Conservation (phyloP, 2,888 invertebrate species). For the Gymnosoma rotundatum region DNA sequence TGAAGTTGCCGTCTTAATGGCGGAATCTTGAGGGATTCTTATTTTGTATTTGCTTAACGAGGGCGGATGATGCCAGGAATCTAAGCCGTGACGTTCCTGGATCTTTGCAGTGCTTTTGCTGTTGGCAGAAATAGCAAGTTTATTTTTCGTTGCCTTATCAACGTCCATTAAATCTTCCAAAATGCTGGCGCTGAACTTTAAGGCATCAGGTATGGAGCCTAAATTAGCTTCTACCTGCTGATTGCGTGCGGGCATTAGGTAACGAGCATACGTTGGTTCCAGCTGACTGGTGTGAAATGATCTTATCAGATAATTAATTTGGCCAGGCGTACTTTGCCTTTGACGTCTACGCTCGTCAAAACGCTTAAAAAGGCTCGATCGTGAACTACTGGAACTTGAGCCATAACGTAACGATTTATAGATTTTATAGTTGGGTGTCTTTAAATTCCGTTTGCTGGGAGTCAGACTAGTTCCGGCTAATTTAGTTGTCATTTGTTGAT, state of each 20-base stretch:
- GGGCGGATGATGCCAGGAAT: conserved; percentile 67
- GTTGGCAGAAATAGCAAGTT: background rate
- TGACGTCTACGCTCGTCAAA: conserved; percentile 70
- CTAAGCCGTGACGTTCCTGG: conserved; percentile 25
- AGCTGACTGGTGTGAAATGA: conserved; percentile 61
- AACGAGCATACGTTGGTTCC: conserved; percentile 56
- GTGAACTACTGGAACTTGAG: conserved; percentile 73
- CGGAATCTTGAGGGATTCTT: conserved; percentile 1
- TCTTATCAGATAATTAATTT: conserved; percentile 64
- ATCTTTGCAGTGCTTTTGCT: background rate
- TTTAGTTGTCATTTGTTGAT: conserved; percentile 29
- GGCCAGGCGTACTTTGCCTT: conserved; percentile 33
- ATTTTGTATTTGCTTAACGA: conserved; percentile 23
- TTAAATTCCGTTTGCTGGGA: conserved; percentile 65
- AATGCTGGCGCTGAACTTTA: conserved; percentile 63
- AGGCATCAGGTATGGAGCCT: conserved; percentile 62
- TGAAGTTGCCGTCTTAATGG: background rate
- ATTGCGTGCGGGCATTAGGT: conserved; percentile 68
- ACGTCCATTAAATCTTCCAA: conserved; percentile 70
- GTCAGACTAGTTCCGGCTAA: conserved; percentile 11
- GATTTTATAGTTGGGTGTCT: conserved; percentile 73
- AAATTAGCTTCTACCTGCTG: conserved; percentile 63
- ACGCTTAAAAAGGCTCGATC: conserved; percentile 71
- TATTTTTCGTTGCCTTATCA: conserved; percentile 7
- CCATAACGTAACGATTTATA: conserved; percentile 72